Percentiles rank a stretch among this genome's conserved stretches.
Evolutionary conservation across 35 echinoderm and acorn worm genomes (phyloP).

Genomic region (Anneissia japonica): DNA sequence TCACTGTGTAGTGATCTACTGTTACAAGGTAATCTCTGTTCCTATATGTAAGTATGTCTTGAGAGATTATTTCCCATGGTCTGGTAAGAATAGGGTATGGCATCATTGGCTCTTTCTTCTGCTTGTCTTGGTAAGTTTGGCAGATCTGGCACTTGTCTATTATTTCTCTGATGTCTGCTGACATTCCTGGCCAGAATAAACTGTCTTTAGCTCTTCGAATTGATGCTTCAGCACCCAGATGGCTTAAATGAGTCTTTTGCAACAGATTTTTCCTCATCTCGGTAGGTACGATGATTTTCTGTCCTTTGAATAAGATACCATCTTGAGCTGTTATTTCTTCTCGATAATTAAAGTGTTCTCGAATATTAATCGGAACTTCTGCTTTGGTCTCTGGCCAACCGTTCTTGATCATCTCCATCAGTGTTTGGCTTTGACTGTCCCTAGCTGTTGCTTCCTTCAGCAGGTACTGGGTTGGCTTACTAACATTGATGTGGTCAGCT

Average conservation of each 20-base stretch:
- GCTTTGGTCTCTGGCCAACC: constrained; percentile 42
- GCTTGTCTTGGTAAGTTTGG: constrained; percentile 16
- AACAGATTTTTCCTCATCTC: constrained; percentile 23
- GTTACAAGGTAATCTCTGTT: constrained; percentile 48
- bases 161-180: constrained; percentile 27
- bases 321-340: constrained; percentile 63
- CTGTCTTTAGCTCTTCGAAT: constrained; percentile 41
- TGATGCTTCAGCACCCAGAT: constrained; percentile 53
- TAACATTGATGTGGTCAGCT: constrained; percentile 27
- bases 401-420: constrained; percentile 11
- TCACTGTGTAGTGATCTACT: constrained; percentile 51
- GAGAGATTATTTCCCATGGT: constrained; percentile 38
- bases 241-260: constrained; percentile 4
- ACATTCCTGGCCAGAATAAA: constrained; percentile 53
- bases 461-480: constrained; percentile 11
- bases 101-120: constrained; percentile 50
- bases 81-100: constrained; percentile 26
- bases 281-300: constrained; percentile 29
- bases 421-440: constrained; percentile 16
- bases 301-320: constrained; percentile 23
- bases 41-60: constrained; percentile 33
- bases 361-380: constrained; percentile 16
- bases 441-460: constrained; percentile 2
- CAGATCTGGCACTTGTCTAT: constrained; percentile 31
- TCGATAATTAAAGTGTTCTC: constrained; percentile 30